phyloP scores from a whole-genome alignment of 2,888 invertebrate genomes.

The Myathropa florea region DNA sequence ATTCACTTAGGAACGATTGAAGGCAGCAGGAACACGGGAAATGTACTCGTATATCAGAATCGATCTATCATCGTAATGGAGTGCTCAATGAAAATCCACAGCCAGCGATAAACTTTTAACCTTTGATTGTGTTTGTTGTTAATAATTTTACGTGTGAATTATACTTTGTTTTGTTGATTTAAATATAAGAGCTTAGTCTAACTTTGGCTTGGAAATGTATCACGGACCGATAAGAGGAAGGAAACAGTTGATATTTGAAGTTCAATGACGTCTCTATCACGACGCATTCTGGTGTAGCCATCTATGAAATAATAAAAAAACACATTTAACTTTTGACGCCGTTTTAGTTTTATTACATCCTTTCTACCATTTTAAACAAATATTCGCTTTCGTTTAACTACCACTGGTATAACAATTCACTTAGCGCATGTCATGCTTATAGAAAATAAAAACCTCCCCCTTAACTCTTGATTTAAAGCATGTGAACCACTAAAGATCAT shows the following conservation, averaged over 20 bases:
- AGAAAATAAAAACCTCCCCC: not conserved
- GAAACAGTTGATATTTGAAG: no score
- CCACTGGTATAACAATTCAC: not conserved
- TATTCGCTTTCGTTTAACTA: not conserved
- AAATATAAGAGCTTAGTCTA: not conserved
- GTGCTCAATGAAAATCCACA: conserved; percentile 32
- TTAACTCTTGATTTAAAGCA: not conserved
- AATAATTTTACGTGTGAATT: conserved; percentile 2
- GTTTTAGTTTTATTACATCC: not conserved
- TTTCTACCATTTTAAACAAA: not conserved
- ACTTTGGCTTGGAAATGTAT: not conserved
- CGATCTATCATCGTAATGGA: not conserved
- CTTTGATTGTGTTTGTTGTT: conserved; percentile 29
- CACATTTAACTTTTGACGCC: not conserved
- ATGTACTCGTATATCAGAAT: not conserved
- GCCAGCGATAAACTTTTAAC: conserved; percentile 59
- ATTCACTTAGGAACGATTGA: conserved; percentile 40
- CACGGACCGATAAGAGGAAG: no score
- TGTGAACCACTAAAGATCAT: conserved; percentile 4
- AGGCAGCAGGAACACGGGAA: not conserved
- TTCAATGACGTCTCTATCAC: no score
- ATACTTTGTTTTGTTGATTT: not conserved
- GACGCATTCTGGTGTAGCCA: no score
- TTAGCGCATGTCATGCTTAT: not conserved
- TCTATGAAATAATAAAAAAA: not conserved